Percentiles rank a stretch among this genome's conserved stretches.
phyloP scores from a whole-genome alignment of 1,140 invertebrate species.

The Sycophaga agraensis region DNA sequence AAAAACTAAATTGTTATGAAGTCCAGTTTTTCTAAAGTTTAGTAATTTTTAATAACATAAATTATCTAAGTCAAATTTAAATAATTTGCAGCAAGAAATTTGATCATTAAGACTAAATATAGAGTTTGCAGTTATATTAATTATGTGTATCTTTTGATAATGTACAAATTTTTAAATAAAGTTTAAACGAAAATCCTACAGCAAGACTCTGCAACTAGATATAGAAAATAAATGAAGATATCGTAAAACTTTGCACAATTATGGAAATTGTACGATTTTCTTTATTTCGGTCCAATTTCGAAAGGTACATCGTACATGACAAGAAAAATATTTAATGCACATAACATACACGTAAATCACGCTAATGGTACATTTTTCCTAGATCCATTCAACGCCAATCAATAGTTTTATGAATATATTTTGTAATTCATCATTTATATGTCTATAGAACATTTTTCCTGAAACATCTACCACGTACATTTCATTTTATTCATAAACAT shows the following conservation, averaged over 20 bases:
- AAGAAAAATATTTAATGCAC: slow-evolving; percentile 28
- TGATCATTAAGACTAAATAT: too few species aligned
- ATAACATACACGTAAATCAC: slow-evolving; percentile 19
- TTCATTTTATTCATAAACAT: slow-evolving; percentile 9
- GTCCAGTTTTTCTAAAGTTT: too few species aligned
- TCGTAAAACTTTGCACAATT: slow-evolving; percentile 5
- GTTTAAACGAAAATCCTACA: too few species aligned
- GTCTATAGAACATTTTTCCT: slow-evolving; percentile 11
- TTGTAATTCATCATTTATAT: slow-evolving; percentile 6
- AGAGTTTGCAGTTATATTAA: too few species aligned
- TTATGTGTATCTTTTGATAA: too few species aligned
- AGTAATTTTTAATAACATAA: too few species aligned
- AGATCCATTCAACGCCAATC: slow-evolving; percentile 24
- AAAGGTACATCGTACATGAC: slow-evolving; percentile 28
- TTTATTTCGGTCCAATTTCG: slow-evolving; percentile 24
- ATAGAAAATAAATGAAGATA: not conserved
- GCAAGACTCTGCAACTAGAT: too few species aligned
- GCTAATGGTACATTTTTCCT: slow-evolving; percentile 13
- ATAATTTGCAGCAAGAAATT: too few species aligned
- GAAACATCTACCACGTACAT: slow-evolving; percentile 26
- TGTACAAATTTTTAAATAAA: too few species aligned
- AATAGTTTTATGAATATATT: not conserved
- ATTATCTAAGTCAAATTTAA: too few species aligned
- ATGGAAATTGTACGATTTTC: slow-evolving; percentile 19
- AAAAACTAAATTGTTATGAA: too few species aligned